These are phyloP conservation scores for Hystrix cristata DNA, from an alignment of 2,113 vertebrate genomes.

Conservation along the genomic window DNA sequence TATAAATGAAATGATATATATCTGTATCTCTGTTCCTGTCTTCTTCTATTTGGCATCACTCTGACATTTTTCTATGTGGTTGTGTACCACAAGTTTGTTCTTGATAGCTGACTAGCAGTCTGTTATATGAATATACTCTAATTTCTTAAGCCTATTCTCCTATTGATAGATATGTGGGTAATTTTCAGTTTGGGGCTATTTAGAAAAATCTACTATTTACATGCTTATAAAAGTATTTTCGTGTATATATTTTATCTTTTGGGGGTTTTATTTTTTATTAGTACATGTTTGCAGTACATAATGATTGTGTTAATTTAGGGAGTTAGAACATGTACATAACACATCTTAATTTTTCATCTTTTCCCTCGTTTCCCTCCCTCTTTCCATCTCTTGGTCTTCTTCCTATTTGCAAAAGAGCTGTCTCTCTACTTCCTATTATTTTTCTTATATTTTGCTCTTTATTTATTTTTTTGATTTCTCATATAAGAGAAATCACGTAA, in stretches of 20 bases:
- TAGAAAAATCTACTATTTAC: neutral
- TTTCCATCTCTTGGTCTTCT: neutral
- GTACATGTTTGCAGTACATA: neutral
- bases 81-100: constrained; percentile 1
- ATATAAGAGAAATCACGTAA: neutral
- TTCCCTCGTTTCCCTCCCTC: neutral
- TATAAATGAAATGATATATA: neutral
- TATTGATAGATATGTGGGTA: neutral
- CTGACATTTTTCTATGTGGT: neutral
- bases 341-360: neutral
- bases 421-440: neutral
- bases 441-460: neutral
- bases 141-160: neutral
- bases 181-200: neutral
- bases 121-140: neutral
- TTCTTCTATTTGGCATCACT: neutral
- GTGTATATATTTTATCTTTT: neutral
- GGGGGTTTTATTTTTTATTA: neutral
- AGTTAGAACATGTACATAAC: neutral
- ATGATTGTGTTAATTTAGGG: neutral
- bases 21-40: neutral
- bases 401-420: neutral
- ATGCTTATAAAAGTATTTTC: neutral
- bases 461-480: neutral
- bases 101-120: neutral